Percentiles rank a stretch among this genome's conserved stretches.
Conservation (phyloP, 23 tunicate genomes). For the Ascidia mentula region DNA sequence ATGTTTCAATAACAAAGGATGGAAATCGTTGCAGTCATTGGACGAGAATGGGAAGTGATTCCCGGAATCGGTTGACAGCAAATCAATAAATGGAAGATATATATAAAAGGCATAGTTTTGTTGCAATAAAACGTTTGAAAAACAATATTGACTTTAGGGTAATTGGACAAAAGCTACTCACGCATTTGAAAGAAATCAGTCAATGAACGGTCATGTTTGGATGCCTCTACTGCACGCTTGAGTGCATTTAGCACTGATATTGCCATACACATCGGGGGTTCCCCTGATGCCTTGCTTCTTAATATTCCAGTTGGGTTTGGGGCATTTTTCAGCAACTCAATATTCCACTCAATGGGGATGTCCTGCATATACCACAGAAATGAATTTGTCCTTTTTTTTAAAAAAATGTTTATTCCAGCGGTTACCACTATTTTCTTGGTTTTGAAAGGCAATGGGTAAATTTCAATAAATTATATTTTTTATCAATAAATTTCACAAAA, state of each 20-base stretch:
- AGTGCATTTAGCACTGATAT: constrained; percentile 53
- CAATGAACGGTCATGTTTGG: constrained; percentile 23
- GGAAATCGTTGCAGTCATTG: too few species aligned
- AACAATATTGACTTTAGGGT: too few species aligned
- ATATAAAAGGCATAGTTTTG: too few species aligned
- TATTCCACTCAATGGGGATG: constrained; percentile 60
- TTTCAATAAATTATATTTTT: not conserved
- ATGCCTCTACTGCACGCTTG: constrained; percentile 38
- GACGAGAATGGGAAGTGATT: too few species aligned
- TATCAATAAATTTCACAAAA: not conserved
- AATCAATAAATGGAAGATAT: too few species aligned
- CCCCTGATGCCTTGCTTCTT: constrained; percentile 76
- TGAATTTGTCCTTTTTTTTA: not conserved
- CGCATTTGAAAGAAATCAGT: constrained; percentile 31
- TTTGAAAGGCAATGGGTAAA: too few species aligned
- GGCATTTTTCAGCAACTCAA: constrained; percentile 47
- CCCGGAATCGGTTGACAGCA: too few species aligned
- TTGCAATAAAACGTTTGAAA: too few species aligned
- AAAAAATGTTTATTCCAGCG: too few species aligned
- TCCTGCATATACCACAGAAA: constrained; percentile 33
- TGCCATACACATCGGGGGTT: constrained; percentile 72
- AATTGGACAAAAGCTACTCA: constrained; percentile 23
- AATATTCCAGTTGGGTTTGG: constrained; percentile 46
- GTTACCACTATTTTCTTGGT: too few species aligned
- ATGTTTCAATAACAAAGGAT: too few species aligned